phyloP scores from a whole-genome alignment of 2,888 invertebrate species.

The Thumatha senex region DNA sequence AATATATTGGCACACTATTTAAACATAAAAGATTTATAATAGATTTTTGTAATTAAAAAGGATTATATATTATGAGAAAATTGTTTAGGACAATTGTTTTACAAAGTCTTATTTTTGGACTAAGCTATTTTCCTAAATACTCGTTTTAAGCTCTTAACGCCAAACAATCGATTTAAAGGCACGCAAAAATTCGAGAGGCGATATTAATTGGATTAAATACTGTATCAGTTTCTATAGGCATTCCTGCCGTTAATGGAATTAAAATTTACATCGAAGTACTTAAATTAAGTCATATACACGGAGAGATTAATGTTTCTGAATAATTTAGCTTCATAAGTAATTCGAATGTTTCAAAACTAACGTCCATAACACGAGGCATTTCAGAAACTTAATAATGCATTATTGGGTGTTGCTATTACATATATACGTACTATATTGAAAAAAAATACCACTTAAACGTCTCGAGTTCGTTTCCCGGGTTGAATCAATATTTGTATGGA shows the following conservation, averaged over 20 bases:
- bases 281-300: conserved; percentile 17
- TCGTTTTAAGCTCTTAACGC: no score
- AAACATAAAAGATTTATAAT: neutral
- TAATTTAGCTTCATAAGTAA: neutral
- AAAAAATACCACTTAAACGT: no score
- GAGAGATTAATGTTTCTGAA: neutral
- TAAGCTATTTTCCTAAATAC: conserved; percentile 19
- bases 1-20: neutral
- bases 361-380: neutral
- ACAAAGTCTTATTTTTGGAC: conserved; percentile 13
- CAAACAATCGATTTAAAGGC: neutral
- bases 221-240: conserved; percentile 19
- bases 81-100: conserved; percentile 1
- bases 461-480: no score
- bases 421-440: neutral
- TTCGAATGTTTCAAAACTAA: no score
- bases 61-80: neutral
- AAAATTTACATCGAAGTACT: conserved; percentile 27
- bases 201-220: conserved; percentile 38
- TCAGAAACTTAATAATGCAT: neutral
- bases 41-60: no score
- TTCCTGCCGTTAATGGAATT: conserved; percentile 31
- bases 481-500: no score
- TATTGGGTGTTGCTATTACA: neutral
- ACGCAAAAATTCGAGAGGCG: conserved; percentile 21